A percentile compares a stretch with the other conserved stretches of the same genome.
phyloP scores from a whole-genome alignment of 92 coral and sea anemone genomes.

The Zoanthus sociatus region DNA sequence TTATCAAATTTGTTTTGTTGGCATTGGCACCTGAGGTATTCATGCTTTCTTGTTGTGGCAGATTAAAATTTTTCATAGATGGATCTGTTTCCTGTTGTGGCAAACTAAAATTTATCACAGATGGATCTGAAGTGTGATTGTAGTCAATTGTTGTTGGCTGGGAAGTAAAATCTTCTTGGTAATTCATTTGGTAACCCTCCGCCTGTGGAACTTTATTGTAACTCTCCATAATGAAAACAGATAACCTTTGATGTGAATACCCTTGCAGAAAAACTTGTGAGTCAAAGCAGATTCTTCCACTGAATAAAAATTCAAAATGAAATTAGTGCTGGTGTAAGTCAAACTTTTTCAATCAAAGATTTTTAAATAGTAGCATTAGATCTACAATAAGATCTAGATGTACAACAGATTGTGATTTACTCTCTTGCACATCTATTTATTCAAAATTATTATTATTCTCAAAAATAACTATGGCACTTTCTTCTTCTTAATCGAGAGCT shows the following conservation, averaged over 20 bases:
- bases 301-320: background rate
- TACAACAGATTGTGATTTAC: no score
- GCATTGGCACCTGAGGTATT: background rate
- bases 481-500: no score
- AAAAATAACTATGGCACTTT: no score
- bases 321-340: background rate
- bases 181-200: slow-evolving; percentile 33
- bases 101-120: background rate
- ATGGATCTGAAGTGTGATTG: slow-evolving; percentile 23
- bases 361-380: no score
- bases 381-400: no score
- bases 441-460: no score
- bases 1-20: slow-evolving; percentile 78
- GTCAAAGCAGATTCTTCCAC: background rate
- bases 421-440: no score
- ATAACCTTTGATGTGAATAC: background rate
- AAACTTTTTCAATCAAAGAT: background rate
- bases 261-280: background rate
- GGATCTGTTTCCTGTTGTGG: background rate
- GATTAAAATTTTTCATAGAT: background rate
- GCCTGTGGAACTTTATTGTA: slow-evolving; percentile 15
- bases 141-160: slow-evolving; percentile 35
- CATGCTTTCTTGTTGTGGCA: background rate
- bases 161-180: background rate
- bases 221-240: slow-evolving; percentile 19